phyloP scores from a whole-genome alignment of 2,113 vertebrate species.

The Cichladusa arquata region DNA sequence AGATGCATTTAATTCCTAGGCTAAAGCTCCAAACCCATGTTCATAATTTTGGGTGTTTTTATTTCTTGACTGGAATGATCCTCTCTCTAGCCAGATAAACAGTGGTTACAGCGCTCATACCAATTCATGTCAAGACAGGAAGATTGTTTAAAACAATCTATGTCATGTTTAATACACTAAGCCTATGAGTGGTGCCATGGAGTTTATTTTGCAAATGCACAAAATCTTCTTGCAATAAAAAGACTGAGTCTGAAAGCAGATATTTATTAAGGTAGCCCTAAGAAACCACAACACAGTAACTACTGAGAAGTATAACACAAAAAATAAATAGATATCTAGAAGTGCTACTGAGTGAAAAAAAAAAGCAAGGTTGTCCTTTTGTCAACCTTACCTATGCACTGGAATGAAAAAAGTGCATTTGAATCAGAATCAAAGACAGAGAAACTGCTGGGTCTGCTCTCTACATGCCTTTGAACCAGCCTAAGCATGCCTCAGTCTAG shows the following conservation, averaged over 20 bases:
- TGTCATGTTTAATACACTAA: not conserved
- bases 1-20: not conserved
- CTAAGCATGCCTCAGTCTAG: constrained; percentile 38
- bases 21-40: not conserved
- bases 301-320: not conserved
- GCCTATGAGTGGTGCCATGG: not conserved
- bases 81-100: not conserved
- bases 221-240: constrained; percentile 1
- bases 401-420: not conserved
- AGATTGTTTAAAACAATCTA: not conserved
- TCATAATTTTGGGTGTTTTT: not conserved
- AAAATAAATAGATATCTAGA: not conserved
- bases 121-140: constrained; percentile 17
- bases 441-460: constrained; percentile 38
- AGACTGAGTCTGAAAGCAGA: not conserved
- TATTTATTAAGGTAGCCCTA: not conserved
- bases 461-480: constrained; percentile 38
- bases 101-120: not conserved
- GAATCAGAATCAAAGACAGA: constrained; percentile 41
- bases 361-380: not conserved
- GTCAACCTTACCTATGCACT: not conserved
- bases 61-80: not conserved
- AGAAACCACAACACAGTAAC: not conserved
- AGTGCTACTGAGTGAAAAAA: not conserved
- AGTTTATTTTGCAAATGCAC: constrained; percentile 25